Conservation (phyloP, 2,113 vertebrate species). For the Catagonus wagneri region DNA sequence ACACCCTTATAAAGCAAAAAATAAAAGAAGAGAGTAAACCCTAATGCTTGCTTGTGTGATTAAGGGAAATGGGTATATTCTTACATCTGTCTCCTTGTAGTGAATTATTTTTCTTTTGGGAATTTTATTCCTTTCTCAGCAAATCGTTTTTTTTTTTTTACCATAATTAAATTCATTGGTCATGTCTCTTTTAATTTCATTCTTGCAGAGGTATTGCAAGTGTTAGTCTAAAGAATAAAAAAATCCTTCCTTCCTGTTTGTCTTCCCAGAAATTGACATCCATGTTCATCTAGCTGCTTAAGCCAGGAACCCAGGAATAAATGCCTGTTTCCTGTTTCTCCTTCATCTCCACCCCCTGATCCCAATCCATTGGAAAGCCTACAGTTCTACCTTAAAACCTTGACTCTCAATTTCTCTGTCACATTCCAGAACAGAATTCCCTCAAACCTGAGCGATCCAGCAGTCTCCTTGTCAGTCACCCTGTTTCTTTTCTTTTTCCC, state of each 20-base stretch:
- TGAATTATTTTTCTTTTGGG: slow-evolving; percentile 22
- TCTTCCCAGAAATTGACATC: slow-evolving; percentile 24
- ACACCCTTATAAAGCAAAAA: too few relatives aligned
- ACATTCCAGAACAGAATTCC: not conserved
- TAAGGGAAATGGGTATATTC: not conserved
- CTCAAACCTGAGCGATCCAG: not conserved
- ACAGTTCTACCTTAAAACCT: not conserved
- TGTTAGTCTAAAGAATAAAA: not conserved
- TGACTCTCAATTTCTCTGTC: not conserved
- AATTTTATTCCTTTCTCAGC: slow-evolving; percentile 23
- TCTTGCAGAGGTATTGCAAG: not conserved
- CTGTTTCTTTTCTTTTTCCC: not conserved
- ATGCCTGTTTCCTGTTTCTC: not conserved
- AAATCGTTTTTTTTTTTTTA: not conserved
- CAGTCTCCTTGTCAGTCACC: not conserved
- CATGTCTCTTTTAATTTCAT: slow-evolving; percentile 18
- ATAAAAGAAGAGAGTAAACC: not conserved
- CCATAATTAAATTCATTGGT: not conserved
- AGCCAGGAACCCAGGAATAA: not conserved
- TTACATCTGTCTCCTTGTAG: not conserved
- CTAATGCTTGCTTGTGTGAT: not conserved
- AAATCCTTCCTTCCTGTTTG: not conserved
- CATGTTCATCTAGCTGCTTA: not conserved
- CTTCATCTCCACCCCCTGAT: not conserved
- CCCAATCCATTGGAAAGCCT: not conserved